Base-by-base conservation (phyloP, 1,140 invertebrate species). In the Drosophila trapezifrons region DNA sequence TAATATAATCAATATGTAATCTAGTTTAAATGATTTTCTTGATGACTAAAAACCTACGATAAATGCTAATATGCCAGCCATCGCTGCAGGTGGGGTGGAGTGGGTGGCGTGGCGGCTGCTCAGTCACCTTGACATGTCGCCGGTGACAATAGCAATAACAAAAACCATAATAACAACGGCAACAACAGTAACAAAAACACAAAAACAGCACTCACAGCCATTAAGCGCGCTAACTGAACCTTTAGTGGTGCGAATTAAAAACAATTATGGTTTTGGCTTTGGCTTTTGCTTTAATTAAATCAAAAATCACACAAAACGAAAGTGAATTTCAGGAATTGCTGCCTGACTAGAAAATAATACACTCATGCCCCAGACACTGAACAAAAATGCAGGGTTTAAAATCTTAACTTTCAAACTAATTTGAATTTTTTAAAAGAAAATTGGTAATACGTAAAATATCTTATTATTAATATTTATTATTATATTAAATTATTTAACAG, bases 91-190 rank as follows among this genome's bases (percentile, higher is more conserved):
- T 57, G 29, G 46, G 27, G 38, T 42, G 35, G 20, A 51, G 37
- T 74, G 64, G 60, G 45, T 76, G 47, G 51, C n/a, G 45, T 62
- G 29, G 32, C 43, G 54, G 22, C 37, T 72, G 63, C 60, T 51
- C 63, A 86, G 58, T 81, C 74, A 86, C 78, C 78, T 87, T 86
- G 75, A 86, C 83, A 82, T 87, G 79, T 86, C 84, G 59, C 54
- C 62, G 56, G 52, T 32, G 52, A 47, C 63, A 67, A 78, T 42
- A 54, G 56, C 40, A 46, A 73, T 27, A 74, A 51, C 46, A 65
- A 64, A 12, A 32, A 32, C 47, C 51, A 63, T 43, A 59, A 27
- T 2, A 47, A 1, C 46, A 27, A 18, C 18, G 17, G 42, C 18
- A 43, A 43, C 40, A 29, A 29, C 29, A 10, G 4, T 20, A 52